phyloP scores from a whole-genome alignment of 2,113 vertebrate genomes.

The Pterocles gutturalis region DNA sequence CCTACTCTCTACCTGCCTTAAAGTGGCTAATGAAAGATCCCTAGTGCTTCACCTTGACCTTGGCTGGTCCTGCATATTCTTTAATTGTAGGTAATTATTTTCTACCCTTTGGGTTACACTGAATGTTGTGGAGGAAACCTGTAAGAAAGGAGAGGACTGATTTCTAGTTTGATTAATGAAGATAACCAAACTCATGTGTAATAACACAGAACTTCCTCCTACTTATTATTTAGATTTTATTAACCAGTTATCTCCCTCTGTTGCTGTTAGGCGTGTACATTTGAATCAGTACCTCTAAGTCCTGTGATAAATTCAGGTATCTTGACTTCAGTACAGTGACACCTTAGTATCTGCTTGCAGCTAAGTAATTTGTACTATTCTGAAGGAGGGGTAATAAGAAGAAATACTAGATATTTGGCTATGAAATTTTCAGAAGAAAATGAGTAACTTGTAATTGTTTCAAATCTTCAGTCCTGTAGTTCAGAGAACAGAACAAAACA shows the following conservation, averaged over 20 bases:
- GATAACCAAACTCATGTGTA: neutral
- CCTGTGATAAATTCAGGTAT: neutral
- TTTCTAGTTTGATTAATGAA: slow-evolving; percentile 48
- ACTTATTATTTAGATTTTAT: neutral
- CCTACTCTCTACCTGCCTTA: slow-evolving; percentile 7
- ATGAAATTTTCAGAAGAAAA: neutral
- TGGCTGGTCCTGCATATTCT: slow-evolving; percentile 20
- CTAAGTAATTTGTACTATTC: neutral
- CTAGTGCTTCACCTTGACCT: slow-evolving; percentile 41
- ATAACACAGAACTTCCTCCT: neutral
- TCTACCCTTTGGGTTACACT: neutral
- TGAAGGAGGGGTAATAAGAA: neutral
- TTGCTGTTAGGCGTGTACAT: neutral
- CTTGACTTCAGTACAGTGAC: neutral
- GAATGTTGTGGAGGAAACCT: neutral
- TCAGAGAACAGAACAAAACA: neutral
- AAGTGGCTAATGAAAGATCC: slow-evolving; percentile 26
- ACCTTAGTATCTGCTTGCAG: neutral
- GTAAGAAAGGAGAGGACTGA: neutral
- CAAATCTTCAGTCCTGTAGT: neutral
- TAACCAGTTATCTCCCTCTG: neutral
- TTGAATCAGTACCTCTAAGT: neutral
- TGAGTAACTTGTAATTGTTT: neutral
- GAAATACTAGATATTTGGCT: neutral
- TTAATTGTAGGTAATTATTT: slow-evolving; percentile 54